Base-by-base conservation (phyloP, 2,113 vertebrate species). In the Notothenia coriiceps region DNA sequence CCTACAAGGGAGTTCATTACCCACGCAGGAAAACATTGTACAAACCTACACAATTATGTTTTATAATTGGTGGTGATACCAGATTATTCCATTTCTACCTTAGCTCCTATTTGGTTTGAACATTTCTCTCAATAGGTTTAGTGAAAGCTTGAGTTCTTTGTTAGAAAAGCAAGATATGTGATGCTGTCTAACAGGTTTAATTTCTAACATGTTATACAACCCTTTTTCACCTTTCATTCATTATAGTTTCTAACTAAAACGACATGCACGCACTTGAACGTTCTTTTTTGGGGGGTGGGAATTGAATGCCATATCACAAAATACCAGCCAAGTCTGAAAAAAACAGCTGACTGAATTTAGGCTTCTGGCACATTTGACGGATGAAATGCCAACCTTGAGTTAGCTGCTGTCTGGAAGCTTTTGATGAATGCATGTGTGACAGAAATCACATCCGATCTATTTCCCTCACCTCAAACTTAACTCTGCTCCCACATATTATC, bases 351-450 rank as follows among this genome's bases (percentile, higher is more conserved):
- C 15, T 11, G 52, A 25, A 61, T 67, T 55, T 70, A 14, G 57
- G 71, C 68, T 61, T 54, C 40, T 71, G 80, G 46, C 70, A 67
- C 59, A 59, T 80, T 62, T 79, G 73, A 73, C 55, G 47, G 67
- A 83, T 76, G 64, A 85, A 88, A 83, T 49, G 74, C 79, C 77
- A 57, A 29, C 70, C 49, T 40, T 77, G 60, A 82, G 71, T 74
- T 69, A 66, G 63, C 77, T 70, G 70, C 66, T 44, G 66, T 81
- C 60, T 69, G 68, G 47, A 70, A 10, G 2, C 44, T 70, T 20
- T 13, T 68, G 74, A 87, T 76, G 66, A 86, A 76, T 78, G 51
- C 57, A 59, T 52, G 22, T 74, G 76, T 79, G 86, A 86, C 82
- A 64, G 54, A 52, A 47, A 50, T 64, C 52, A 14, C 56, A 57